A percentile compares a stretch with the other conserved stretches of the same genome.
These are phyloP conservation scores for Sialis lutaria DNA, from an alignment of 2,888 invertebrate genomes.

Conservation along the genomic window DNA sequence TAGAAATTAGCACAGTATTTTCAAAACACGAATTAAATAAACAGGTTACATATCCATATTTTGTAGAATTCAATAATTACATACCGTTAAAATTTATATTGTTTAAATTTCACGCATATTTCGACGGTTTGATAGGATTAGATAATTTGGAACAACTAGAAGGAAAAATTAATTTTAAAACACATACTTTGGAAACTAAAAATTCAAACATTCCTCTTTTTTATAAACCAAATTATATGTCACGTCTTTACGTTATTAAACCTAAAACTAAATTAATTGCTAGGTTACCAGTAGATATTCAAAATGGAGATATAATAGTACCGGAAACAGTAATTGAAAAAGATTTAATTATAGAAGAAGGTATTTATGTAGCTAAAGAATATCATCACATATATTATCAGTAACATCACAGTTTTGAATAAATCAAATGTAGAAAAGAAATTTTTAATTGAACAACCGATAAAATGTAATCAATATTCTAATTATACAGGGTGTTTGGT, in stretches of 20 bases:
- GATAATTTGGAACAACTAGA: not conserved
- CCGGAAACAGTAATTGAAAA: not conserved
- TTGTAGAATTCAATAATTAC: not conserved
- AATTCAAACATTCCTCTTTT: not conserved
- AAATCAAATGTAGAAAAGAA: not conserved
- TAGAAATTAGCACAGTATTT: too few species aligned
- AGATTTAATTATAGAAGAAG: not conserved
- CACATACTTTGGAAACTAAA: not conserved
- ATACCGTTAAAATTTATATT: not conserved
- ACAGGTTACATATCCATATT: too few species aligned
- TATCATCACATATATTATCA: too few species aligned
- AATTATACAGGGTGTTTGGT: not conserved
- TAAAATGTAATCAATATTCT: not conserved
- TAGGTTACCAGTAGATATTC: not conserved
- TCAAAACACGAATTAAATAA: too few species aligned
- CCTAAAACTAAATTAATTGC: not conserved
- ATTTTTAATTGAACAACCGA: not conserved
- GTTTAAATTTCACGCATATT: conserved; percentile 2
- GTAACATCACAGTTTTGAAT: not conserved
- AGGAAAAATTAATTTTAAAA: not conserved
- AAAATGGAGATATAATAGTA: not conserved
- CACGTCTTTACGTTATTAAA: not conserved
- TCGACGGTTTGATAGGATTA: not conserved
- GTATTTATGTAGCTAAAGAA: not conserved
- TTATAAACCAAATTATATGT: not conserved